phyloP scores from a whole-genome alignment of 2,797 vertebrate species.

The Poecilia picta region DNA sequence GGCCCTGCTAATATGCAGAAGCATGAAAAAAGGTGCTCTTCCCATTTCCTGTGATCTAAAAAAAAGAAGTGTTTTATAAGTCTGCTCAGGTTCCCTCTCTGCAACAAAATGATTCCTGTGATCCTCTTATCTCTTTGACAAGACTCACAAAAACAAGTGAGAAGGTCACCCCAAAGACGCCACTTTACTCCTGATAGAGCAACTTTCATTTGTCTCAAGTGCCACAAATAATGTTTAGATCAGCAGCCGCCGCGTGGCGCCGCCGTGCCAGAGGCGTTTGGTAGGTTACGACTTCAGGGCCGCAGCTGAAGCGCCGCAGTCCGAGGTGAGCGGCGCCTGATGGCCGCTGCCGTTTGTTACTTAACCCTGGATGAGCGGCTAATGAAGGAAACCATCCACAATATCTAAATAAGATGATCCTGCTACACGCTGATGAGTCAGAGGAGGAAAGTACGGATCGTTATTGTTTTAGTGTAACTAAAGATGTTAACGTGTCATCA shows the following conservation, averaged over 20 bases:
- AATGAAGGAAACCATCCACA: conserved; percentile 65
- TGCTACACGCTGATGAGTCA: not conserved
- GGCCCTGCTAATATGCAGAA: not conserved
- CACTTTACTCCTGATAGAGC: conserved; percentile 52
- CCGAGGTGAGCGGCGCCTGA: conserved; percentile 38
- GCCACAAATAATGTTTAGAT: conserved; percentile 56
- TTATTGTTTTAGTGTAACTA: not conserved
- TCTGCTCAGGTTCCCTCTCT: not conserved
- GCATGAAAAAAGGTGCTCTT: not conserved
- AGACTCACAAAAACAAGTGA: conserved; percentile 61
- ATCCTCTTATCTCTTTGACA: conserved; percentile 72
- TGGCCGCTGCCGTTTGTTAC: conserved; percentile 41
- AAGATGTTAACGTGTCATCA: not conserved
- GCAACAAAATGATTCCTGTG: conserved; percentile 66
- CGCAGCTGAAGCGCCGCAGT: conserved; percentile 60
- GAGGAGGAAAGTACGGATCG: not conserved
- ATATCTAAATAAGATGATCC: conserved; percentile 20
- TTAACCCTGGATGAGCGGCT: conserved; percentile 69
- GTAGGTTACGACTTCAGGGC: conserved; percentile 51
- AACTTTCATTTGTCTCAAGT: conserved; percentile 51
- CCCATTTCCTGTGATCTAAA: not conserved
- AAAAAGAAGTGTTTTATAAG: not conserved
- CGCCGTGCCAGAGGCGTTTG: conserved; percentile 24
- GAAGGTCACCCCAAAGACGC: conserved; percentile 70
- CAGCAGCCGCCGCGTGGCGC: conserved; percentile 39